Base-by-base conservation (phyloP, 1,140 invertebrate genomes). In the Seison nebaliae region DNA sequence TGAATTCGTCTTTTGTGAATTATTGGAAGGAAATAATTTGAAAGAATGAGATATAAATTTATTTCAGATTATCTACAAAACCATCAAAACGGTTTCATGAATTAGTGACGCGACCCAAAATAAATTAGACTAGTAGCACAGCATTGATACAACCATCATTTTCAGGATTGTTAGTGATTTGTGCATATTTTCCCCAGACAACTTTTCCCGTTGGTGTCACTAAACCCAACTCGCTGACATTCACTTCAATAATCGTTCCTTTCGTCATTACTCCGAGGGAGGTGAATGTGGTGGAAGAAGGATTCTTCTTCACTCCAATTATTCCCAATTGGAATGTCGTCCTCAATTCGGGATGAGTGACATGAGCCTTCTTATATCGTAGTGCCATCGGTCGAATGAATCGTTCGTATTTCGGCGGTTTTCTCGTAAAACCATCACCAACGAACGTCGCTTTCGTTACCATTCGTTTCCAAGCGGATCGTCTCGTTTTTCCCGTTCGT, bases 101-200 rank as follows among this genome's bases (percentile, higher is more conserved):
- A n/a, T n/a, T n/a, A 32, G 30, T 15, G 8, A n/a, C n/a, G n/a
- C n/a, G n/a, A n/a, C n/a, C n/a, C n/a, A n/a, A n/a, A 26, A 1
- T 1, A 22, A 7, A 45, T 73, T 72, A 96, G 46, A 94, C 76
- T 51, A 98, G 66, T 31, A 99, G 63, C 42, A 98, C 77, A 55
- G 86, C 84, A 71, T 98, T 98, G 31, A 98, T 91, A 55, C 86
- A 94, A 19, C 91, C 91, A 70, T 99, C 91, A 65, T 96, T 96
- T 59, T 99, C 91, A 5, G 91, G 91, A 63, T 94, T 84, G 57
- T 98, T 99, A 0, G 86, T 93, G 11, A 99, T 84, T 60, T 98
- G 91, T 0, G 91, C 91, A 63, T 91, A 98, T 68, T 98, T 49
- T 45, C 86, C 91, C 88, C 88, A 99, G 1, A 99, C 79, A 43